Base-by-base conservation (phyloP, 2,797 vertebrate species). In the Peromyscus attwateri region DNA sequence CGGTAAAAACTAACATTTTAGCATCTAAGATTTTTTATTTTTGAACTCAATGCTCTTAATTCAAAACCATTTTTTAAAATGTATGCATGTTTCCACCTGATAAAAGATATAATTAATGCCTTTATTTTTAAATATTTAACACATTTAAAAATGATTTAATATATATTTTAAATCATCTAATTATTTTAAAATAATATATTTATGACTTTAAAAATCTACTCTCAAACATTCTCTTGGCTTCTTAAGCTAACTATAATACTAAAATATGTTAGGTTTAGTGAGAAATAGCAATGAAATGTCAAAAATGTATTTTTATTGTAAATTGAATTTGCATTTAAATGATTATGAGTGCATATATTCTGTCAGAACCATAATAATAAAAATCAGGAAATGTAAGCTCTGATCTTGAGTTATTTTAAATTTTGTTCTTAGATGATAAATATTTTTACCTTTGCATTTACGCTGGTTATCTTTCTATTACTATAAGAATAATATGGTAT, bases 261-360 rank as follows among this genome's bases (percentile, higher is more conserved):
- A 93, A 88, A 96, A 62, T 64, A 46, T 66, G 87, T 31, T 92
- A 12, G 7, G 60, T 40, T 92, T 96, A 96, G 60, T 49, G 8
- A 96, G 64, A 91, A 96, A 87, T 12, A 62, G 17, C 64, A 88
- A 34, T 55, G 1, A 73, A 85, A 79, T 84, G 10, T 21, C 3
- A 1, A 34, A 94, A 81, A 66, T 12, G 3, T 6, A 91, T 10
- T 34, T 85, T 91, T 43, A 62, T 57, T 66, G 9, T 6, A 75
- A 90, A 81, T 34, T 91, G 13, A 85, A 91, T 95, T 49, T 73
- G 79, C 31, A 80, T 68, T 87, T 91, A 87, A 89, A 55, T 70
- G 6, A 77, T 92, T 70, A 89, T 80, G 19, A 71, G 0, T 23
- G 6, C 52, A 92, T 1, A 85, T 40, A 93, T 92, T 92, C 23